Base-by-base conservation (phyloP, 2,888 invertebrate genomes). In the Melanostoma mellinum region DNA sequence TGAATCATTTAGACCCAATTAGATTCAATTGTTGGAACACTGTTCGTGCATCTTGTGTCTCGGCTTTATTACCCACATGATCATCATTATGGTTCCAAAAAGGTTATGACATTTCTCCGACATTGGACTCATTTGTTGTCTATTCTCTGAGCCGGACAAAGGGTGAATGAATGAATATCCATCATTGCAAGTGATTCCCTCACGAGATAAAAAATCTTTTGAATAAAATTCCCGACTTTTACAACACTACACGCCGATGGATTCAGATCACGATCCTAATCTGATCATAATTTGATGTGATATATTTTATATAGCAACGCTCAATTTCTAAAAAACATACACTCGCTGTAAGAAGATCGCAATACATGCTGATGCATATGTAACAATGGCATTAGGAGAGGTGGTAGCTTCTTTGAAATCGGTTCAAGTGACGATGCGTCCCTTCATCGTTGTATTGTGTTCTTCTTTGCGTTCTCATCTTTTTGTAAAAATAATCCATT, bases 1-100 rank as follows among this genome's bases (percentile, higher is more conserved):
- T 78, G 82, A 78, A 52, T 78, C 82, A 82, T 69, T 82, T 69
- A 65, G 68, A 69, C 68, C 78, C 82, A 82, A 82, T 82, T 82
- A 82, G 78, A 58, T 35, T 53, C 82, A 82, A 82, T 82, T 82
- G 82, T 78, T 73, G 68, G 63, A 63, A 44, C 9, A 42, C 36
- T 48, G 10, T 61, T 40, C 53, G 55, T 69, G 65, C 20, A 67
- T 38, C 52, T 50, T n/a, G n/a, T 36, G 6, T 38, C 9, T 52
- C 8, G 6, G 40, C 52, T 67, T 78, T 78, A 67, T 73, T 44
- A 46, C 78, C 60, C 73, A 48, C 50, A 52, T 38, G 72, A 58
- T 30, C 63, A 56, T 58, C 55, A 56, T 46, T 36, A 20, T 53
- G 52, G 36, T 30, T 20, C 6, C 50, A 10, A 78, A 63, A 74